Percentiles rank a stretch among this genome's conserved stretches.
phyloP scores from a whole-genome alignment of 1,140 invertebrate genomes.

The Varroa destructor region DNA sequence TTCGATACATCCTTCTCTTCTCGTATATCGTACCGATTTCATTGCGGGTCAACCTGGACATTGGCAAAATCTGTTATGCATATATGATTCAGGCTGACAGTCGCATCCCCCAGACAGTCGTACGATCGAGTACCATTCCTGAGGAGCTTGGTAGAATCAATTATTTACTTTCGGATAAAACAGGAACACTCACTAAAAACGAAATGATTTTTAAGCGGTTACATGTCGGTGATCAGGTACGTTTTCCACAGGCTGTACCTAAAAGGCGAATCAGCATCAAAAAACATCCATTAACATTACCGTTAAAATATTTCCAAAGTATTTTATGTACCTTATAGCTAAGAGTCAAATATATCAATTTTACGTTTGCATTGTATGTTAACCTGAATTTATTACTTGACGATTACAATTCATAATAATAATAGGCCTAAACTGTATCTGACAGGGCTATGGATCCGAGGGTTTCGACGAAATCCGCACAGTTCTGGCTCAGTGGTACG shows the following conservation, averaged over 20 bases:
- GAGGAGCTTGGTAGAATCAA: slow-evolving; percentile 94
- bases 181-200: slow-evolving; percentile 95
- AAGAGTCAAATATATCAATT: slow-evolving; percentile 22
- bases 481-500: slow-evolving; percentile 19
- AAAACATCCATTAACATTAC: background rate
- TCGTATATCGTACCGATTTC: slow-evolving; percentile 99
- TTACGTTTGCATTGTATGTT: slow-evolving; percentile 39
- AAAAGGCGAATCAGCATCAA: background rate
- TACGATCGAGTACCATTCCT: slow-evolving; percentile 93
- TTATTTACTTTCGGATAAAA: slow-evolving; percentile 93
- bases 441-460: slow-evolving; percentile 54
- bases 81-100: slow-evolving; percentile 90
- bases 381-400: slow-evolving; percentile 28
- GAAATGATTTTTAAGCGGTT: slow-evolving; percentile 58
- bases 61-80: slow-evolving; percentile 94
- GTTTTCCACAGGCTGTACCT: slow-evolving; percentile 31
- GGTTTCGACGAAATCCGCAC: slow-evolving; percentile 64
- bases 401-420: slow-evolving; percentile 65
- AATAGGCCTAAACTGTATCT: slow-evolving; percentile 70
- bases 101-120: slow-evolving; percentile 83
- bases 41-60: slow-evolving; percentile 91
- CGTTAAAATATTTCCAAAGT: slow-evolving; percentile 11
- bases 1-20: slow-evolving; percentile 89
- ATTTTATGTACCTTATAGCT: too few species aligned
- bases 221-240: slow-evolving; percentile 4